Base-by-base conservation (phyloP, 2,888 invertebrate species). In the Hoplodrina ambigua region DNA sequence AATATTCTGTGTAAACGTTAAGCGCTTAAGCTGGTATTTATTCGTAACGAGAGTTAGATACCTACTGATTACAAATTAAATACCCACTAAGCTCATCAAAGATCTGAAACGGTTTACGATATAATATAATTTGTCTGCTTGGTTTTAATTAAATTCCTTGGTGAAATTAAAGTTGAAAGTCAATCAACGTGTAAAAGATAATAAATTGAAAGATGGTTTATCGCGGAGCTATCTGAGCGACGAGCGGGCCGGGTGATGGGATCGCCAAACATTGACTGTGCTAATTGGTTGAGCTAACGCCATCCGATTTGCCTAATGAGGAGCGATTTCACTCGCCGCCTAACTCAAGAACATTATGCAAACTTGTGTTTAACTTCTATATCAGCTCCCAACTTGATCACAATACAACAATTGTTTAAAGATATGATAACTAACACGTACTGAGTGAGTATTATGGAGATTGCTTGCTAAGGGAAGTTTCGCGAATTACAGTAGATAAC, bases 301-400 rank as follows among this genome's bases (percentile, higher is more conserved):
- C 88, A 88, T 85, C 88, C 92, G 93, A 94, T 95, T 94, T 94
- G 92, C 94, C 91, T 94, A 95, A 94, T 95, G 93, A 94, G 92
- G 88, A 90, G 84, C 92, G 93, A 93, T 92, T 93, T 87, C 85
- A 88, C 85, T 88, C 88, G 83, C 87, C 86, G 84, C 85, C 87
- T 84, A 88, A 89, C 88, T 90, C 90, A 88, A 88, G 90, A 89
- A 87, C 92, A 94, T 94, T 94, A 95, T 95, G 94, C 93, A 92
- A 93, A 94, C 90, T 92, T 91, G 87, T 93, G 90, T 94, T 95
- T 94, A 92, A 92, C 90, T 94, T 94, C 87, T 89, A 88, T 88
- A 92, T 93, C 91, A 92, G 87, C 89, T 89, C 84, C 86, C 78
- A 82, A 88, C 87, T 91, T 91, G 91, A 92, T 93, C 89, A 89